phyloP scores from a whole-genome alignment of 2,888 invertebrate genomes.

The Chaetogeoica ovagalla region DNA sequence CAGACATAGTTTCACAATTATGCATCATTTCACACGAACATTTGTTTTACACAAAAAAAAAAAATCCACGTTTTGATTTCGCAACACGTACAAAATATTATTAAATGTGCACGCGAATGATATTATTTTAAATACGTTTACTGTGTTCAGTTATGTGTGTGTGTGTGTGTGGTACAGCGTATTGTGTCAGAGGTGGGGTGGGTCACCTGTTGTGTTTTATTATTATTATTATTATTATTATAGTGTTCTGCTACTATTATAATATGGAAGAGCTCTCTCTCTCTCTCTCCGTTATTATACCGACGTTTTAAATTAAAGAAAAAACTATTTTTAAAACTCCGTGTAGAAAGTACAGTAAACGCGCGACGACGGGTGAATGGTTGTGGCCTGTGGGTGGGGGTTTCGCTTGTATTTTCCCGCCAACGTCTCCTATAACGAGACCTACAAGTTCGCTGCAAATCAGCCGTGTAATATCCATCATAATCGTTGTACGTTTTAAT shows the following conservation, averaged over 20 bases:
- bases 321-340: neutral
- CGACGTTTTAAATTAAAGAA: neutral
- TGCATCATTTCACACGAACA: constrained; percentile 45
- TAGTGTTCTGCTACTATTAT: too few species aligned
- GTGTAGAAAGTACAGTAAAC: constrained; percentile 19
- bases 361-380: neutral
- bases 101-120: neutral
- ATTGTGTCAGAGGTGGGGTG: neutral
- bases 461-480: neutral
- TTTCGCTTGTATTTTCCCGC: neutral
- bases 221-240: too few species aligned
- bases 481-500: neutral
- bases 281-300: neutral
- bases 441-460: neutral
- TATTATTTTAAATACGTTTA: constrained; percentile 10
- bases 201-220: constrained; percentile 24
- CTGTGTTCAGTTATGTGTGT: neutral
- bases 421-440: neutral
- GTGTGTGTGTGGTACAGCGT: neutral
- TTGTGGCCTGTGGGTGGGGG: neutral
- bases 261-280: too few species aligned
- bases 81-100: constrained; percentile 28
- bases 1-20: constrained; percentile 44
- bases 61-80: constrained; percentile 41
- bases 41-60: constrained; percentile 28